Percentiles rank a stretch among this genome's conserved stretches.
Conservation (phyloP, 23 tunicate genomes). For the Ciona savignyi region DNA sequence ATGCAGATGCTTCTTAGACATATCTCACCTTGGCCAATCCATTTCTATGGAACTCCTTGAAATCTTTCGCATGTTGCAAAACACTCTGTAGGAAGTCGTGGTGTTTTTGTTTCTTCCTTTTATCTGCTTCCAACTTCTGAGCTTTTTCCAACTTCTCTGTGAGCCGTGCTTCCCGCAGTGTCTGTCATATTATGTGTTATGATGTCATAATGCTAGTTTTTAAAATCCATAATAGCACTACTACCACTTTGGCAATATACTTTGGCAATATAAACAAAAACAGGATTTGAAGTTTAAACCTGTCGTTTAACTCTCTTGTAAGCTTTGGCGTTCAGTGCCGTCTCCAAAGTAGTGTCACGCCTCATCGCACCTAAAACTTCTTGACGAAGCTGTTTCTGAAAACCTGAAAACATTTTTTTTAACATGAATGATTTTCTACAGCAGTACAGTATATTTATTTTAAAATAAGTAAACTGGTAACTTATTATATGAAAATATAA, state of each 20-base stretch:
- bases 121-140: slow-evolving; percentile 95
- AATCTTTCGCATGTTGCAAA: slow-evolving; percentile 89
- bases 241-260: too few relatives aligned
- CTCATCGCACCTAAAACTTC: slow-evolving; percentile 87
- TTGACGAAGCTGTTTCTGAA: slow-evolving; percentile 93
- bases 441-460: too few relatives aligned
- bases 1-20: not conserved
- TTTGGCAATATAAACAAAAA: too few relatives aligned
- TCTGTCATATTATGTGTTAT: too few relatives aligned
- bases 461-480: too few relatives aligned
- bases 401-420: too few relatives aligned
- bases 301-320: slow-evolving; percentile 91
- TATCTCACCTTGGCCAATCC: slow-evolving; percentile 33
- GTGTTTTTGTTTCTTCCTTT: slow-evolving; percentile 78
- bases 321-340: slow-evolving; percentile 95
- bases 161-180: slow-evolving; percentile 92
- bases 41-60: slow-evolving; percentile 83
- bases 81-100: slow-evolving; percentile 94
- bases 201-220: too few relatives aligned
- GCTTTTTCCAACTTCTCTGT: slow-evolving; percentile 95
- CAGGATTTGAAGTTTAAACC: too few relatives aligned
- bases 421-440: too few relatives aligned
- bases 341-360: slow-evolving; percentile 92
- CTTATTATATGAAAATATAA: too few relatives aligned
- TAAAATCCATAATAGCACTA: too few relatives aligned